Percentiles rank a stretch among this genome's conserved stretches.
These are phyloP conservation scores for Tanypteryx hageni DNA, from an alignment of 2,888 invertebrate genomes.

Conservation along the genomic window DNA sequence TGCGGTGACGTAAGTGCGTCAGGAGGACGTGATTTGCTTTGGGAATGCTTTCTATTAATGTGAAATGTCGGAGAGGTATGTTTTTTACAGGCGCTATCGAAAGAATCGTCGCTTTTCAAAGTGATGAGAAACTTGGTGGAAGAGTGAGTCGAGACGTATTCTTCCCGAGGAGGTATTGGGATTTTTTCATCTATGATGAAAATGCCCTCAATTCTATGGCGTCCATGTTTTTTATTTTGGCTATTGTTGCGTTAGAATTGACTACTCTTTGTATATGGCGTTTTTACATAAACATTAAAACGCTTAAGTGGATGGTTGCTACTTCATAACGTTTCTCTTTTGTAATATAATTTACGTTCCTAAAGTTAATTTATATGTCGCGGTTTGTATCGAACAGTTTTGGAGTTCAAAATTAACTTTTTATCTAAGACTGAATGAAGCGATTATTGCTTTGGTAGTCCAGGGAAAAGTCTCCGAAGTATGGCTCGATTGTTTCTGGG, in stretches of 20 bases:
- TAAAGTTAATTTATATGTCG: too few species aligned
- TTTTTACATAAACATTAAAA: conserved; percentile 51
- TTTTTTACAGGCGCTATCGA: background rate
- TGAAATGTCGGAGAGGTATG: too few species aligned
- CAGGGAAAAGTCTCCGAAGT: too few species aligned
- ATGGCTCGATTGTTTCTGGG: too few species aligned
- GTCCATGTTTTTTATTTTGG: conserved; percentile 56
- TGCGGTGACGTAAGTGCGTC: background rate
- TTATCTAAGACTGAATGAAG: too few species aligned
- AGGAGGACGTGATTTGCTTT: background rate
- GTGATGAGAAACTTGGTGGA: background rate
- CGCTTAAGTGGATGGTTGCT: conserved; percentile 1
- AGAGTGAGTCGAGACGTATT: background rate
- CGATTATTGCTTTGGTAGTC: too few species aligned
- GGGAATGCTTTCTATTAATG: too few species aligned
- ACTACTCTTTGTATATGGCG: conserved; percentile 23
- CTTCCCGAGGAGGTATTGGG: background rate
- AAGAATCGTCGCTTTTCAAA: background rate
- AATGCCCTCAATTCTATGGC: conserved; percentile 26
- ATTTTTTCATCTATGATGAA: background rate
- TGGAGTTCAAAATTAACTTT: too few species aligned
- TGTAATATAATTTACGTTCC: too few species aligned
- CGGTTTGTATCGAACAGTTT: too few species aligned
- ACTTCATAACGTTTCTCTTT: too few species aligned
- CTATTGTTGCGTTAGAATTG: conserved; percentile 44